A percentile compares a stretch with the other conserved stretches of the same genome.
Conservation (phyloP, 2,797 vertebrate genomes). For the Dallia pectoralis region DNA sequence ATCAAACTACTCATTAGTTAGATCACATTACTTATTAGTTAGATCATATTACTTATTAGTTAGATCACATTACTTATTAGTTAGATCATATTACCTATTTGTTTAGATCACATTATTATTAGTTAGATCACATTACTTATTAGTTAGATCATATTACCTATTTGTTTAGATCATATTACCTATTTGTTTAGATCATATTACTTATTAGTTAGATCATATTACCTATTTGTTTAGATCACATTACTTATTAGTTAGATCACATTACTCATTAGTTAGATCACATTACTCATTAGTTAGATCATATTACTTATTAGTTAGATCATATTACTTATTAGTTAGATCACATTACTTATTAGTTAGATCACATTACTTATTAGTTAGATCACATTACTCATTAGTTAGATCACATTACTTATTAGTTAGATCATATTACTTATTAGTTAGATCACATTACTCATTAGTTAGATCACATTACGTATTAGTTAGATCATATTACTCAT, state of each 20-base stretch:
- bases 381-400: background rate
- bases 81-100: background rate
- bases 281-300: background rate
- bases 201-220: background rate
- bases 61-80: background rate
- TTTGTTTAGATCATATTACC: no score
- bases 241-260: background rate
- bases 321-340: background rate
- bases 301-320: background rate
- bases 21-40: background rate
- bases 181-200: no score
- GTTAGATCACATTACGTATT: no score
- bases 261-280: background rate
- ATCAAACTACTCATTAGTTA: background rate
- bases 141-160: background rate
- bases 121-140: background rate
- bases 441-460: background rate
- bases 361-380: background rate
- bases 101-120: no score
- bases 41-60: background rate
- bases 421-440: background rate
- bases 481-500: background rate
- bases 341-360: background rate
- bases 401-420: background rate
- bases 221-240: background rate